Conservation (phyloP, 2,888 invertebrate species). For the Hymenopus coronatus region DNA sequence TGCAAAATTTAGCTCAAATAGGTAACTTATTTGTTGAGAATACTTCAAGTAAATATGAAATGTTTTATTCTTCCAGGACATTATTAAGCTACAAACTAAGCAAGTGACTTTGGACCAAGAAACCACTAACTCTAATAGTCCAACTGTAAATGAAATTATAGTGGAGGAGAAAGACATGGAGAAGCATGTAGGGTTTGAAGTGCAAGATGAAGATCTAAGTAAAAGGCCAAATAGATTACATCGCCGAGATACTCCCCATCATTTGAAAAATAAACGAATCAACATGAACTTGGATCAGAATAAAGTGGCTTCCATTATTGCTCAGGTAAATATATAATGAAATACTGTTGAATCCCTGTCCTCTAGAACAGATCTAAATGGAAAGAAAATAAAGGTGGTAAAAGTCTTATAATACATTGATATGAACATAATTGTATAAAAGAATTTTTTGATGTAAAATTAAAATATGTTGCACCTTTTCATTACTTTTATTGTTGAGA, state of each 20-base stretch:
- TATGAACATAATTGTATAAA: too few species aligned
- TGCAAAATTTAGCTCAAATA: too few species aligned
- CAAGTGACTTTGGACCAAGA: neutral
- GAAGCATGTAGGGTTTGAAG: conserved; percentile 65
- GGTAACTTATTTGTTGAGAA: too few species aligned
- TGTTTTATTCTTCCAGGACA: neutral
- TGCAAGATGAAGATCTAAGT: conserved; percentile 50
- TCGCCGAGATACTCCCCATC: conserved; percentile 97
- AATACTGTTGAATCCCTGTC: too few species aligned
- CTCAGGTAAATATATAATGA: conserved; percentile 52
- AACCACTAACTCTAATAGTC: neutral
- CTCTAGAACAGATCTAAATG: too few species aligned
- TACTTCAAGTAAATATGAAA: neutral
- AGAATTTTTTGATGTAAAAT: too few species aligned
- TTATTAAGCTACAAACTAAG: neutral
- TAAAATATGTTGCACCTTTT: too few species aligned
- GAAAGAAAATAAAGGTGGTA: too few species aligned
- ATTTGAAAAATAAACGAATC: conserved; percentile 96
- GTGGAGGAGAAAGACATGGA: conserved; percentile 35
- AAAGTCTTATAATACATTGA: too few species aligned
- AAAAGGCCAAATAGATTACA: conserved; percentile 68
- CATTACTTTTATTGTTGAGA: too few species aligned
- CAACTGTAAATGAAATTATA: neutral
- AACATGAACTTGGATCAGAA: conserved; percentile 64
- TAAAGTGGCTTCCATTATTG: conserved; percentile 70